Base-by-base conservation (phyloP, 2,797 vertebrate genomes). In the Echeneis naucrates region DNA sequence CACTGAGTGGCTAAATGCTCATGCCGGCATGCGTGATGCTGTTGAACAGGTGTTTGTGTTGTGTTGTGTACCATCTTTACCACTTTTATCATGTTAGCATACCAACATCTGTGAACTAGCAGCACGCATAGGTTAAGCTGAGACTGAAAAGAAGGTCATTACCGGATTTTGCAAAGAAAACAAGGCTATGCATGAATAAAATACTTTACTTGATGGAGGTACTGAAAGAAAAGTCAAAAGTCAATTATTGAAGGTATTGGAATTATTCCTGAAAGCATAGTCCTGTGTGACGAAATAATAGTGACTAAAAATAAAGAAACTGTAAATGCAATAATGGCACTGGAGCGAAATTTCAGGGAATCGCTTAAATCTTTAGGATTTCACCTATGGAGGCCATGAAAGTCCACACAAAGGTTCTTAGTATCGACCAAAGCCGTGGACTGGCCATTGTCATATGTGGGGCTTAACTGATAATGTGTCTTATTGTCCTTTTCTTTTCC, bases 1-100 rank as follows among this genome's bases (percentile, higher is more conserved):
- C 10, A 37, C 10, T 37, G 9, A 37, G 32, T 30, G 30, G 6
- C 17, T 62, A 62, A 75, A 57, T 62, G 72, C 67, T 35, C 54
- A 64, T 38, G 14, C 63, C 65, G 68, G 51, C 67, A 68, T 47
- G 33, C 21, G 37, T 37, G 11, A 37, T 19, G 44, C n/a, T 45
- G 44, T 45, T 24, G 23, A 48, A 24, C 21, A 48, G 45, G 44
- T n/a, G 8, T 30, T 30, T 30, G 30, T 40, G 13, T 40, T 2
- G 1, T 47, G 12, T 7, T 47, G 45, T 47, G 21, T 44, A 44
- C 17, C 5, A 42, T 19, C 5, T 42, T 17, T 16, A 42, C 40
- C 17, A 19, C 17, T 17, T 42, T 42, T 17, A n/a, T n/a, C n/a
- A n/a, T n/a, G n/a, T n/a, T n/a, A n/a, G n/a, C n/a, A n/a, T n/a